A percentile compares a stretch with the other conserved stretches of the same genome.
phyloP scores from a whole-genome alignment of 2,113 vertebrate genomes.

The Pedetes capensis region DNA sequence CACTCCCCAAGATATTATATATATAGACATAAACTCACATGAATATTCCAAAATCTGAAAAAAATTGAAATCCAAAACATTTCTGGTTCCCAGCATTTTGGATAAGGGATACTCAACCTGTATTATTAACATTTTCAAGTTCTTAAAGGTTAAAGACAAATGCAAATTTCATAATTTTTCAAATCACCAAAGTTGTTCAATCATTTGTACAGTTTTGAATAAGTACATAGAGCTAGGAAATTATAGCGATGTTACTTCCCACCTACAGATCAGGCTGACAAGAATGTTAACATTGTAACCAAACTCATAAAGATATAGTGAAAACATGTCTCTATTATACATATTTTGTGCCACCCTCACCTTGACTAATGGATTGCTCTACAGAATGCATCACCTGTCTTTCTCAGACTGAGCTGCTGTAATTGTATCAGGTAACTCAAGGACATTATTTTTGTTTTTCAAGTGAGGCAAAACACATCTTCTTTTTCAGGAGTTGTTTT shows the following conservation, averaged over 20 bases:
- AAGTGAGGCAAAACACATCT: not conserved
- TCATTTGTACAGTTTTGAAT: conserved; percentile 34
- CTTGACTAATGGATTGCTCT: not conserved
- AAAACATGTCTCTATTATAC: not conserved
- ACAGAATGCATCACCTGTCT: not conserved
- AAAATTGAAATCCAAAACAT: not conserved
- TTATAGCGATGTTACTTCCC: conserved; percentile 13
- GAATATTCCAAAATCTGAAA: not conserved
- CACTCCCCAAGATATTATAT: not conserved
- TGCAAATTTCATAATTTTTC: conserved; percentile 64
- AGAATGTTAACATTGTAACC: not conserved
- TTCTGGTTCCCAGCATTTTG: not conserved
- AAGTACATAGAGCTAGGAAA: not conserved
- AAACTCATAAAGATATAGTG: not conserved
- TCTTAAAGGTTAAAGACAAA: conserved; percentile 73
- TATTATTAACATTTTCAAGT: conserved; percentile 57
- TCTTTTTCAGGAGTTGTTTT: not conserved
- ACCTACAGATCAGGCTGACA: conserved; percentile 47
- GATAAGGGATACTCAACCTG: not conserved
- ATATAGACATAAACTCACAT: not conserved
- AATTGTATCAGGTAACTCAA: conserved; percentile 3
- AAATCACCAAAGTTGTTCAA: conserved; percentile 49
- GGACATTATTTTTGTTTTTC: conserved; percentile 2
- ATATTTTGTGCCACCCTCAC: not conserved
- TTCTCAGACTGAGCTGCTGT: not conserved